A percentile compares a stretch with the other conserved stretches of the same genome.
phyloP scores from a whole-genome alignment of 2,113 vertebrate species.

The Tor tambroides region DNA sequence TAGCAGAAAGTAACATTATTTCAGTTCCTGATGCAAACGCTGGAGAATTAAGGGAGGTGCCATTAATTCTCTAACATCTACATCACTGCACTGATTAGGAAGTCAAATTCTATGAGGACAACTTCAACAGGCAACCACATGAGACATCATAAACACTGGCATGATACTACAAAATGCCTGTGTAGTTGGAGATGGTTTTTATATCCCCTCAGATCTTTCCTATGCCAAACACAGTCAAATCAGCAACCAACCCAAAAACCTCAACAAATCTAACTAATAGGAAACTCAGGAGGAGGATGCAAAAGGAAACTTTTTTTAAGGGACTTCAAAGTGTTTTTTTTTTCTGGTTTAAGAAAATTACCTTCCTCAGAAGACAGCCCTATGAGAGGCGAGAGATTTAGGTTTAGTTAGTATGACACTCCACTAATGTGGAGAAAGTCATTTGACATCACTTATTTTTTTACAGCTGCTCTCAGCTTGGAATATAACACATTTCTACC shows the following conservation, averaged over 20 bases:
- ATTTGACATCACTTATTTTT: background rate
- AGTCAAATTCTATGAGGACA: background rate
- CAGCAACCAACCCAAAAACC: no score
- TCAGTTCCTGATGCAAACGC: background rate
- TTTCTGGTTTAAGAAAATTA: slow-evolving; percentile 33
- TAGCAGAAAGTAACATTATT: background rate
- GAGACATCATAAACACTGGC: background rate
- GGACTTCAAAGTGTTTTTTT: background rate
- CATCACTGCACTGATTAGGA: background rate
- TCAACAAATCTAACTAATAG: slow-evolving; percentile 10
- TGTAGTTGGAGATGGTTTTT: background rate
- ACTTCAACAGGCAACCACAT: background rate
- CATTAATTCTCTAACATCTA: background rate
- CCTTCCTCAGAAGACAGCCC: slow-evolving; percentile 45
- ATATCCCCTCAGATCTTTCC: background rate
- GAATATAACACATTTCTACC: background rate
- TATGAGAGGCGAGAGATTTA: slow-evolving; percentile 43
- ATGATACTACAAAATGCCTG: background rate
- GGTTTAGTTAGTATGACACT: slow-evolving; percentile 30
- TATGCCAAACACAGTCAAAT: slow-evolving; percentile 5
- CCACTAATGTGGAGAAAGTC: background rate
- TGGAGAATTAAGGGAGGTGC: no score
- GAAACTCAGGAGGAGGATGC: background rate
- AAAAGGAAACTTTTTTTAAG: no score
- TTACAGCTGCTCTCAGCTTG: background rate